phyloP scores from a whole-genome alignment of 2,113 vertebrate genomes.

The Cisticola juncidis region DNA sequence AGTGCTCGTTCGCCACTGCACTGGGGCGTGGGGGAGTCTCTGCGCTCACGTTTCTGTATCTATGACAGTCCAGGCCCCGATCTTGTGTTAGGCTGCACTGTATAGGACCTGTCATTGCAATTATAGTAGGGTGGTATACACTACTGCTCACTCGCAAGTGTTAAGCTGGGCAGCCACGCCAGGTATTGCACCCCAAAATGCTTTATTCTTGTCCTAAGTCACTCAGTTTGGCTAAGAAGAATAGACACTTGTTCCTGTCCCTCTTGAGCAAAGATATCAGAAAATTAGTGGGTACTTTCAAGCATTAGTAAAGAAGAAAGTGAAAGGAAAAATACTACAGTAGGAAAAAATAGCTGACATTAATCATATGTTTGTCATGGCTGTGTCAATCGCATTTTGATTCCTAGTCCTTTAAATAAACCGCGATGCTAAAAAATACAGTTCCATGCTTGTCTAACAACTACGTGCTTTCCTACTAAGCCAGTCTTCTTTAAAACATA shows the following conservation, averaged over 20 bases:
- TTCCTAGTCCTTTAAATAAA: not conserved
- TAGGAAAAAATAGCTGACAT: not conserved
- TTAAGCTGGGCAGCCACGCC: not conserved
- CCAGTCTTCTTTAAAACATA: not conserved
- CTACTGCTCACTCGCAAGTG: fast-evolving
- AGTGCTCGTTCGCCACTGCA: not conserved
- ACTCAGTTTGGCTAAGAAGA: not conserved
- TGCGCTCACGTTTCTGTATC: not conserved
- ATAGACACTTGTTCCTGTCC: not conserved
- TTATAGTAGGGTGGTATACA: not conserved
- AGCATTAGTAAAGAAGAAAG: not conserved
- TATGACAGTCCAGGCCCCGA: not conserved
- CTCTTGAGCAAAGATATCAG: not conserved
- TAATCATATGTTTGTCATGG: not conserved
- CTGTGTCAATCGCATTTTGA: not conserved
- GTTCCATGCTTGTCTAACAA: not conserved
- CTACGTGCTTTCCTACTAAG: not conserved
- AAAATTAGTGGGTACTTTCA: not conserved
- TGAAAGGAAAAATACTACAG: not conserved
- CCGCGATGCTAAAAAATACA: not conserved
- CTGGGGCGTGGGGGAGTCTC: not conserved
- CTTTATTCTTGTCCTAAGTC: not conserved
- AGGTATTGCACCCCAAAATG: not conserved
- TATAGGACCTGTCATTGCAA: not conserved
- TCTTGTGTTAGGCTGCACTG: not conserved